phyloP scores from a whole-genome alignment of 2,113 vertebrate species.

The Corvus hawaiiensis region DNA sequence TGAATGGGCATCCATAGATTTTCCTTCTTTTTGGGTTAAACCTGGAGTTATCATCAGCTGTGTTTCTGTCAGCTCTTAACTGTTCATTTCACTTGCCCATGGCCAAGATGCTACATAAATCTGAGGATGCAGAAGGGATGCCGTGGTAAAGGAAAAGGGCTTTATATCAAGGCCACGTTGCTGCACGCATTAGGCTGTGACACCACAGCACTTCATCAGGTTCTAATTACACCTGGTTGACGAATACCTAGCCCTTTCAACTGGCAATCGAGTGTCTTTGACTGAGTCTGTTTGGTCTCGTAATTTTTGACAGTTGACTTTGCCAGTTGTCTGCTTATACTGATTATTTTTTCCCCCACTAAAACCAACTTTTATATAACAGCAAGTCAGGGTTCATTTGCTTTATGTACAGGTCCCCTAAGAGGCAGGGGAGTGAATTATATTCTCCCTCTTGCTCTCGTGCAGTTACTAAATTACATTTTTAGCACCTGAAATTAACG shows the following conservation, averaged over 20 bases:
- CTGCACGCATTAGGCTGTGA: neutral
- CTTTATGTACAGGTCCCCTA: conserved; percentile 15
- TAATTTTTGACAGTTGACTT: neutral
- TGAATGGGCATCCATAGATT: conserved; percentile 73
- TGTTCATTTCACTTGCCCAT: neutral
- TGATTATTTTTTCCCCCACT: neutral
- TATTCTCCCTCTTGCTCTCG: conserved; percentile 13
- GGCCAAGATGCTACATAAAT: neutral
- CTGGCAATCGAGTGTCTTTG: conserved; percentile 17
- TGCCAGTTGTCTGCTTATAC: neutral
- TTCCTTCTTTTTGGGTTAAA: conserved; percentile 78
- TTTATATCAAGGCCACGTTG: neutral
- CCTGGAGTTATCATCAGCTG: conserved; percentile 8
- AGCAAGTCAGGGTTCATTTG: conserved; percentile 45
- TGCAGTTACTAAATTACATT: conserved; percentile 57
- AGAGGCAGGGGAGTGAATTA: conserved; percentile 48
- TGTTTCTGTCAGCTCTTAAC: conserved; percentile 55
- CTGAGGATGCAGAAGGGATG: neutral
- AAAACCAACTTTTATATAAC: conserved; percentile 23
- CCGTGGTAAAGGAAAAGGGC: neutral
- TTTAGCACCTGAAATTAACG: conserved; percentile 41
- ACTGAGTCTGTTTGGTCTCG: neutral
- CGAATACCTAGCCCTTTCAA: conserved; percentile 13
- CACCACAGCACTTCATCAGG: neutral
- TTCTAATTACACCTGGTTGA: conserved; percentile 8